These are phyloP conservation scores for Agapornis roseicollis DNA, from an alignment of 2,113 vertebrate species.

Conservation along the genomic window DNA sequence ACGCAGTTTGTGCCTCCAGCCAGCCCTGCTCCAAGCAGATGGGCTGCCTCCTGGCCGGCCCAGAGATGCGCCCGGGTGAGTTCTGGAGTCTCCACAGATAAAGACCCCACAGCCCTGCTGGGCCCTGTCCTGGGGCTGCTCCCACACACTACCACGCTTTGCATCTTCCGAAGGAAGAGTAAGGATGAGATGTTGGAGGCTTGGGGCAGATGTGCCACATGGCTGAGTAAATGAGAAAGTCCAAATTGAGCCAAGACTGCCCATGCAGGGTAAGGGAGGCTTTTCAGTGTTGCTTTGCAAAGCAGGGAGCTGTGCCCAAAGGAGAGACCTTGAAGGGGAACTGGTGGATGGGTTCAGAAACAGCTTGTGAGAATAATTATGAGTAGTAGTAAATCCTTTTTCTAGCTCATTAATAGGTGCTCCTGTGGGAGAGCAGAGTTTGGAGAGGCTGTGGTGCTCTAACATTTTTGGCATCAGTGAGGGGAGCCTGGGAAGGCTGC, in stretches of 20 bases:
- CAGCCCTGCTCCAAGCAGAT: neutral
- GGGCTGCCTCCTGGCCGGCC: neutral
- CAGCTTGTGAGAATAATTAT: neutral
- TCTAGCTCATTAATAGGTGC: neutral
- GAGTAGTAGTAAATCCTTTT: neutral
- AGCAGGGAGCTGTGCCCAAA: neutral
- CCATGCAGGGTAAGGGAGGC: no score
- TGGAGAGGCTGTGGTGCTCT: neutral
- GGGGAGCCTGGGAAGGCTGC: neutral
- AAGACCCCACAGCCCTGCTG: neutral
- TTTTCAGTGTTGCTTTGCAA: neutral
- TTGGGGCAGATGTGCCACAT: rapidly evolving
- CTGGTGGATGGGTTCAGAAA: neutral
- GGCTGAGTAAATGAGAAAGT: neutral
- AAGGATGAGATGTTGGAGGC: neutral
- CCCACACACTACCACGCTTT: neutral
- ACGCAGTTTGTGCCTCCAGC: neutral
- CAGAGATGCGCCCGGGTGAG: neutral
- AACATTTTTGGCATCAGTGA: neutral
- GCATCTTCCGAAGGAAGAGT: neutral
- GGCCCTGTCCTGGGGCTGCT: neutral
- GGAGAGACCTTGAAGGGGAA: neutral
- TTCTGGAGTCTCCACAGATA: neutral
- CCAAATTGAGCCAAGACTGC: neutral
- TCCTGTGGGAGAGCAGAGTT: neutral